Evolutionary conservation across 2,888 invertebrate species (phyloP), one percentile per base, ranked within the genome.

Genomic region (Chaetogeoica ovagalla): DNA sequence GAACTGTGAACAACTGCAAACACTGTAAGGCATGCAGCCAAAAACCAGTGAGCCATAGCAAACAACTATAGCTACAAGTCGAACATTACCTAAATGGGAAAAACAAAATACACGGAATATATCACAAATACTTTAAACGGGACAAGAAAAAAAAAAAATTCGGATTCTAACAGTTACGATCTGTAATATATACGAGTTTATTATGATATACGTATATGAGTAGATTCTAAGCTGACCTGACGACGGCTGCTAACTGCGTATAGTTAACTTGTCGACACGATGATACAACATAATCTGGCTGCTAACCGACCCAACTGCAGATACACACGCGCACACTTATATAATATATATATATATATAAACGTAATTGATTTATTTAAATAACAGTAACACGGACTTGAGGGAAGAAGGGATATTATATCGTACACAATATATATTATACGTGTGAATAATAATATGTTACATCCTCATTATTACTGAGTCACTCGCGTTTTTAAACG

Each of bases 381-480:
- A 55, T 39, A 52, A 19, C 2, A 13, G 7, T 48, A 7, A 21
- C 9, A 65, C 3, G 5, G 63, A 13, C 1, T 3, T 19, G 19
- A n/a, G 23, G 21, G 62, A 23, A 39, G 39, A 39, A 39, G 39
- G 60, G 62, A 69, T 13, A n/a, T n/a, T n/a, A n/a, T n/a, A n/a
- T n/a, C n/a, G n/a, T n/a, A 37, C 15, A 3, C 15, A 15, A 6
- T 13, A 57, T 39, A 43, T 75, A 30, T 75, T 59, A 15, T 13
- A 71, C 63, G 63, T 62, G 70, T 79, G 70, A 43, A 77, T 52
- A 62, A 59, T 52, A 77, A 62, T 69, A 52, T 66, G 8, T 23
- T 71, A 79, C 79, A 79, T 79, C 79, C 79, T 79, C 48, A 79
- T 79, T 60, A 77, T 2, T 15, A 7, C 17, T 8, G 55, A 69